Percentiles rank a stretch among this genome's conserved stretches.
These are phyloP conservation scores for Zygogramma bicolorata DNA, from an alignment of 2,888 invertebrate genomes.

Conservation along the genomic window DNA sequence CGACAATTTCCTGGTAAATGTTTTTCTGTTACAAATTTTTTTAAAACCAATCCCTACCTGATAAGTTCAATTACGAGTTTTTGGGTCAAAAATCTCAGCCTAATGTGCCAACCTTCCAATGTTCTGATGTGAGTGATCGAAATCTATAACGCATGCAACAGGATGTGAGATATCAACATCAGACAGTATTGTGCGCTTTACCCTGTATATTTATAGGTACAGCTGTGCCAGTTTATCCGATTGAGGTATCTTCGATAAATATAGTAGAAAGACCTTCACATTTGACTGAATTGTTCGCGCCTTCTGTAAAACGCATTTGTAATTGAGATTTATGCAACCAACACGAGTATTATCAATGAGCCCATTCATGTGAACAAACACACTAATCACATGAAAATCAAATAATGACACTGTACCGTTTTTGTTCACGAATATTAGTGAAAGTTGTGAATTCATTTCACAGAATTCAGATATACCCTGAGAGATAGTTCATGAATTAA, in stretches of 20 bases:
- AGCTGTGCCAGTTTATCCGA: conserved; percentile 3
- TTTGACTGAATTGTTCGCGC: conserved; percentile 5
- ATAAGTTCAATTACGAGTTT: too few species aligned
- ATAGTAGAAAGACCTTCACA: background rate
- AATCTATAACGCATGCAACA: conserved; percentile 1
- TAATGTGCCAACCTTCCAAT: too few species aligned
- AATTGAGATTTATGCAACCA: background rate
- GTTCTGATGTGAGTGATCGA: too few species aligned
- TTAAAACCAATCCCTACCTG: too few species aligned
- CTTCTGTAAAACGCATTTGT: background rate
- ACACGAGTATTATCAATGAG: background rate
- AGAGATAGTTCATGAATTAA: too few species aligned
- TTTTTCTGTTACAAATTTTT: too few species aligned
- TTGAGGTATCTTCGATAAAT: conserved; percentile 1
- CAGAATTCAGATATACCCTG: too few species aligned
- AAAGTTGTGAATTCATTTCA: too few species aligned
- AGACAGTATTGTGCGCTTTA: background rate
- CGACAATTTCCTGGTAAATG: too few species aligned
- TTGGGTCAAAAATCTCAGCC: too few species aligned
- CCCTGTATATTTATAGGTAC: background rate
- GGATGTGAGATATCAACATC: background rate
- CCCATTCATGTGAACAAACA: background rate
- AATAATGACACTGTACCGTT: background rate
- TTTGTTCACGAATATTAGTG: background rate
- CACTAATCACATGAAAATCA: background rate